Base-by-base conservation (phyloP, 1,140 invertebrate genomes). In the Drosophila micromelanica region DNA sequence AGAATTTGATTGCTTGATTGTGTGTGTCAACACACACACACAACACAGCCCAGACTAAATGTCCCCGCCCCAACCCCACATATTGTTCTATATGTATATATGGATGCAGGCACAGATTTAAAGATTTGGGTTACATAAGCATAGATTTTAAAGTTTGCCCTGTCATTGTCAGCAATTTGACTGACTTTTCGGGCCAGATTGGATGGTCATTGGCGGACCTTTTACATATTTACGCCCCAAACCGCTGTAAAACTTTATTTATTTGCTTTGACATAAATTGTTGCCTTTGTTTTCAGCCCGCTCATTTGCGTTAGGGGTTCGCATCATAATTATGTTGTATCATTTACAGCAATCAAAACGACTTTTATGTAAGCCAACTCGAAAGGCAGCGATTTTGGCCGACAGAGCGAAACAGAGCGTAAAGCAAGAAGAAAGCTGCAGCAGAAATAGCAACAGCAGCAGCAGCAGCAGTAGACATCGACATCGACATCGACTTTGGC, bases 1-100 rank as follows among this genome's bases (percentile, higher is more conserved):
- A 89, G 84, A 81, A 80, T 89, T 78, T 87, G 84, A 89, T 87
- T 87, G 84, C 84, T 87, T 87, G 84, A 87, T 87, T 87, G 79
- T 89, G 84, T 87, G 79, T 89, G 84, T 84, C 84, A 87, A 87
- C 84, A 62, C 27, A 27, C 27, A 27, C 23, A 27, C 23, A 27
- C 23, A 27, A 27, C 23, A 27, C 27, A 27, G 5, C 27, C 5
- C 48, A 35, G 27, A 6, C 12, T 40, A 13, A 6, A 40, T 13
- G 37, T 12, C 12, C 37, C 35, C 11, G 30, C 7, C 30, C 30
- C 49, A 51, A 30, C 30, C 37, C 40, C 49, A 32, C 37, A 45
- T 48, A 35, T 35, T 13, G 32, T 17, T 35, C 48, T 20, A 30
- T 23, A 27, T 37, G 57, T 27, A 37, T 6, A 38, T 12, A 27